These are phyloP conservation scores for Brevimyrus niger DNA, from an alignment of 2,113 vertebrate species.

Conservation along the genomic window DNA sequence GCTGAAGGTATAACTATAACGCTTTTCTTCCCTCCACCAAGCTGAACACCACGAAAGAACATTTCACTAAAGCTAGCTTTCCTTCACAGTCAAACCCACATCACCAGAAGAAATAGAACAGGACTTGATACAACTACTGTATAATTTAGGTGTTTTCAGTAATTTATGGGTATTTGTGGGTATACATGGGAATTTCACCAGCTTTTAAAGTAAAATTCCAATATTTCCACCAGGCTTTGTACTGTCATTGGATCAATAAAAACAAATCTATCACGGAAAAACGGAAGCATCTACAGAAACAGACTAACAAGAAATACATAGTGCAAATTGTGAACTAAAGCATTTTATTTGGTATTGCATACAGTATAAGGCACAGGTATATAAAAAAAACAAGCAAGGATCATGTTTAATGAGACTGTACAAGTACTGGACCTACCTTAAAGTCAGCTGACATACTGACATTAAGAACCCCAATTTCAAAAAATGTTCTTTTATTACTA, in stretches of 20 bases:
- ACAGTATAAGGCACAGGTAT: slow-evolving; percentile 39
- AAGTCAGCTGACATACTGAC: slow-evolving; percentile 21
- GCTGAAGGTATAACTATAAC: not conserved
- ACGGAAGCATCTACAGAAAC: slow-evolving; percentile 24
- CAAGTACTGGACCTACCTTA: slow-evolving; percentile 45
- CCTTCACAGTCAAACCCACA: not conserved
- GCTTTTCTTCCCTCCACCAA: not conserved
- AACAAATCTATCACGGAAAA: not conserved
- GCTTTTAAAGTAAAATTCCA: not conserved
- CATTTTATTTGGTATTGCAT: slow-evolving; percentile 50
- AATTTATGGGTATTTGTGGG: not conserved
- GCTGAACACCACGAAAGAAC: not conserved
- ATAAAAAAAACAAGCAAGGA: slow-evolving; percentile 22
- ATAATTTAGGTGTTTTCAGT: not conserved
- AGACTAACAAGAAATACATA: slow-evolving; percentile 47
- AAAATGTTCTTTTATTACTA: not conserved
- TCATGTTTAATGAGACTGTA: slow-evolving; percentile 23
- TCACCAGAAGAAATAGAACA: not conserved
- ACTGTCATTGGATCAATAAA: not conserved
- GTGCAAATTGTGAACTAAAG: slow-evolving; percentile 49
- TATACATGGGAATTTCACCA: not conserved
- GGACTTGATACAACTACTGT: not conserved
- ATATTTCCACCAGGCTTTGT: not conserved
- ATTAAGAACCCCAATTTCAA: slow-evolving; percentile 18
- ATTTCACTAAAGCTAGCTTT: not conserved